These are phyloP conservation scores for Formicarius rufipectus DNA, from an alignment of 2,113 vertebrate species.

Conservation along the genomic window DNA sequence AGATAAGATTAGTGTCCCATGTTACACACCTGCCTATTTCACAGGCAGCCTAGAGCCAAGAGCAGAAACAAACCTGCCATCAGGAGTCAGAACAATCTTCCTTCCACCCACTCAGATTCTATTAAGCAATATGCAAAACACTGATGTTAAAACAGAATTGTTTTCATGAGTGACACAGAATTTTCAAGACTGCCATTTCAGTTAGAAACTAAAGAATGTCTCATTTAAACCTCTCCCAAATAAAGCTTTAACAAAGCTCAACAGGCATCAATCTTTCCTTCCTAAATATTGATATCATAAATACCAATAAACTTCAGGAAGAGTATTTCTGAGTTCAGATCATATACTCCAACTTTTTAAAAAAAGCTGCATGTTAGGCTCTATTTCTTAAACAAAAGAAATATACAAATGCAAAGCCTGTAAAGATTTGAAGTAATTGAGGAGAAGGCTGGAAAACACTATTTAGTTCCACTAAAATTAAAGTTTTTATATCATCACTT, in stretches of 20 bases:
- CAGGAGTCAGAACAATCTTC: not conserved
- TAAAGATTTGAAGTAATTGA: not conserved
- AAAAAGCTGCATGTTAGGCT: not conserved
- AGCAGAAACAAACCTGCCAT: not conserved
- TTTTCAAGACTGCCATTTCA: not conserved
- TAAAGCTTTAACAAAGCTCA: not conserved
- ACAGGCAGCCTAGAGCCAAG: not conserved
- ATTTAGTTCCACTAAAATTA: not conserved
- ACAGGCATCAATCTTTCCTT: not conserved
- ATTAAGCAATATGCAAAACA: slow-evolving; percentile 7
- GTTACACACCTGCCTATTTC: not conserved
- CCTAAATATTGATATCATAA: not conserved
- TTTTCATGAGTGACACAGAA: not conserved
- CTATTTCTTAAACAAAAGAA: not conserved
- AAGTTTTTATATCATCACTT: not conserved
- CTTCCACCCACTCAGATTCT: not conserved
- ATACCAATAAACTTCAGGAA: not conserved
- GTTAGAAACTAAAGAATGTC: not conserved
- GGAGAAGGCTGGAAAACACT: not conserved
- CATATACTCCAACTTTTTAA: not conserved
- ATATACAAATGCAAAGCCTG: not conserved
- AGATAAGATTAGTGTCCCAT: not conserved
- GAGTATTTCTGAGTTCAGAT: not conserved
- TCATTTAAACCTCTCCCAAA: not conserved
- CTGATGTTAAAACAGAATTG: not conserved